Evolutionary conservation across 2,113 vertebrate species (phyloP), one percentile per base, ranked within the genome.

Genomic region (Grallaria varia): DNA sequence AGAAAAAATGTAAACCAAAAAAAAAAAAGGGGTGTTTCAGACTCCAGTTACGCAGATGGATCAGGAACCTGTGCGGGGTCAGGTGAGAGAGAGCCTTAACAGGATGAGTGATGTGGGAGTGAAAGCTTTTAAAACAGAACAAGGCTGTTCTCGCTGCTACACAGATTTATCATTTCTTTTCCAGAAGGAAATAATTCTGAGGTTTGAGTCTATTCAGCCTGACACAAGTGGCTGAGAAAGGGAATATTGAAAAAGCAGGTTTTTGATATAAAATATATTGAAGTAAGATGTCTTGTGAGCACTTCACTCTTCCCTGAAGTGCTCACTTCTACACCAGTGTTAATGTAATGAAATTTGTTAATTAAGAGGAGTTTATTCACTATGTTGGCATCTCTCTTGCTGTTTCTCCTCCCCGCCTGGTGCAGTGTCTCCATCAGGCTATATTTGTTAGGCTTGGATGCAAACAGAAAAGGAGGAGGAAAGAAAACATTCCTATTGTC

Each of bases 181-280:
- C 72, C 45, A 28, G 76, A 77, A 95, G 84, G 75, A 93, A 90
- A 80, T 74, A 22, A 59, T 80, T 89, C 59, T 25, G 89, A 74
- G 68, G 42, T 85, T 88, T 80, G 63, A 67, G 59, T 50, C 55
- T 83, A 39, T 93, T 86, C 72, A 87, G 47, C 44, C 72, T 64
- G 73, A 82, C 91, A 81, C 60, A 81, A 81, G 53, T 56, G 63
- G 40, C 80, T 93, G 79, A 78, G 67, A 83, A 93, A 90, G 82
- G 44, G 49, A 78, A 15, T 55, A 80, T 22, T 72, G 73, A 88
- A 91, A 86, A 52, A 90, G 10, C 23, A 88, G 42, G 13, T 4
- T 72, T 90, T 77, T 64, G 33, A 63, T 87, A 31, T 15, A 56
- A 95, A 92, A 78, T 75, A 60, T 27, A 75, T 69, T 76, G 53